These are phyloP conservation scores for Chaenogobius annularis DNA, from an alignment of 2,113 vertebrate species.

Conservation along the genomic window DNA sequence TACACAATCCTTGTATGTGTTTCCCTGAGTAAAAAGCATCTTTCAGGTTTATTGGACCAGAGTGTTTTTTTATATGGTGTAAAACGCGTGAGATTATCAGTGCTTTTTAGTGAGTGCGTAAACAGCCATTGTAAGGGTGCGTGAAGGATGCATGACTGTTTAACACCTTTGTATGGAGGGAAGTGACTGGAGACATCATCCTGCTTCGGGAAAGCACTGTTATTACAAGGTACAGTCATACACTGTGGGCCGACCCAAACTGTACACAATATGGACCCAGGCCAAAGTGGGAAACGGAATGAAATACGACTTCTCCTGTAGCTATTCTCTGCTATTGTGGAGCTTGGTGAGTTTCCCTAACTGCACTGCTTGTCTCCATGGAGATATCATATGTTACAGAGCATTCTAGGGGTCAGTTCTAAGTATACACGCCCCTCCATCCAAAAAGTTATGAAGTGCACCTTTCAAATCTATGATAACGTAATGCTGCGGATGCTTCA, in stretches of 20 bases:
- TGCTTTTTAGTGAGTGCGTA: not conserved
- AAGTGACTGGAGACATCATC: conserved; percentile 25
- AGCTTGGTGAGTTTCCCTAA: not conserved
- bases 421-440: too few species aligned
- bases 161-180: conserved; percentile 4
- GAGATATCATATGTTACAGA: too few species aligned
- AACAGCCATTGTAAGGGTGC: conserved; percentile 4
- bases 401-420: too few species aligned
- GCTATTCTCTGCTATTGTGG: not conserved
- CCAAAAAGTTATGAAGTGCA: too few species aligned
- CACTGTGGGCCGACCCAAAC: not conserved
- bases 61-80: conserved; percentile 8
- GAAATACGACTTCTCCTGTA: not conserved
- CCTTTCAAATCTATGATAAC: too few species aligned
- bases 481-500: too few species aligned
- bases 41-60: not conserved
- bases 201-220: not conserved
- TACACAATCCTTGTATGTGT: too few species aligned
- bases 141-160: conserved; percentile 12
- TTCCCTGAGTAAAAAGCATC: not conserved
- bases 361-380: too few species aligned
- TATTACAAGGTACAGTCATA: not conserved
- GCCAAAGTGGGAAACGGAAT: not conserved
- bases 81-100: not conserved
- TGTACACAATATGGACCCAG: not conserved